Percentiles rank a stretch among this genome's conserved stretches.
Conservation (phyloP, 2,797 vertebrate genomes). For the Molossus alvarezi region DNA sequence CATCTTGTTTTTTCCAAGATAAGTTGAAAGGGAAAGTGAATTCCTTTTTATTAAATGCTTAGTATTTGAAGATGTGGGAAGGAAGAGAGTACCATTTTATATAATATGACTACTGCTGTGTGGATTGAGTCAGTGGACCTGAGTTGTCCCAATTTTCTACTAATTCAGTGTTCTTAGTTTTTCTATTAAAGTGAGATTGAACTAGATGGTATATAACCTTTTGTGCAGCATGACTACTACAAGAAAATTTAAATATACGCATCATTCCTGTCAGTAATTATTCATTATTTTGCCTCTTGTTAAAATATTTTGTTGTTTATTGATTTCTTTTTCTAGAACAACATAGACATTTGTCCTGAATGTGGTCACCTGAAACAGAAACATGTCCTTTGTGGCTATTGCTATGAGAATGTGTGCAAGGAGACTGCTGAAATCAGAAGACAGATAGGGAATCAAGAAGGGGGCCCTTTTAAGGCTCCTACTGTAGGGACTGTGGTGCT, state of each 20-base stretch:
- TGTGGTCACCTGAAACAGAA: constrained; percentile 98
- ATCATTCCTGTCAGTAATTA: background rate
- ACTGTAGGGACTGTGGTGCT: constrained; percentile 93
- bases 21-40: background rate
- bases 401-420: constrained; percentile 94
- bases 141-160: constrained; percentile 41
- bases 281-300: background rate
- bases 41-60: constrained; percentile 41
- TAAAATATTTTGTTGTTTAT: constrained; percentile 67
- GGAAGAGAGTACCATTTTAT: background rate
- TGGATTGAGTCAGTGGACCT: background rate
- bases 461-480: constrained; percentile 93
- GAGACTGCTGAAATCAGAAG: constrained; percentile 93
- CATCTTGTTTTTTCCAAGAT: constrained; percentile 14
- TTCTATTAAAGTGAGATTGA: constrained; percentile 1
- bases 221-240: background rate
- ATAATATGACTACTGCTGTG: background rate
- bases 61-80: constrained; percentile 8
- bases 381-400: constrained; percentile 95
- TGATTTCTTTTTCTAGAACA: constrained; percentile 90
- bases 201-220: background rate
- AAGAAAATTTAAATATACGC: constrained; percentile 18
- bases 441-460: constrained; percentile 93
- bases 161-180: constrained; percentile 42
- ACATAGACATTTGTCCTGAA: constrained; percentile 95